phyloP scores from a whole-genome alignment of 1,140 invertebrate species.

The Cecropterus lyciades region DNA sequence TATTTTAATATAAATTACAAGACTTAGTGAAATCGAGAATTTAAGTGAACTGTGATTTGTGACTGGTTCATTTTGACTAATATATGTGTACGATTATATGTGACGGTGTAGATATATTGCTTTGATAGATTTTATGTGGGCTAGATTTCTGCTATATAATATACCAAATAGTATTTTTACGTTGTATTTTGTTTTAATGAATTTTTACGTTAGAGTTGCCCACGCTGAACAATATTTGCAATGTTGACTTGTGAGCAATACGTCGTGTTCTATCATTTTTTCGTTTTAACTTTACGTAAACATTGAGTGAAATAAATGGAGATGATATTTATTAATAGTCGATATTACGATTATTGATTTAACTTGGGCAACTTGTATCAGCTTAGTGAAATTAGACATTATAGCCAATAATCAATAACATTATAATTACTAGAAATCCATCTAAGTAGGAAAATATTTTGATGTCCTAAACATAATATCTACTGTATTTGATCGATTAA shows the following conservation, averaged over 20 bases:
- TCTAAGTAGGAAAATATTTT: too few relatives aligned
- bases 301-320: neutral
- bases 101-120: constrained; percentile 74
- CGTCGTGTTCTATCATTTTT: neutral
- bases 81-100: constrained; percentile 78
- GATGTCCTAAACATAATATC: too few relatives aligned
- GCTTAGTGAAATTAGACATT: neutral
- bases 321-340: constrained; percentile 2
- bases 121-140: constrained; percentile 79
- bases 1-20: constrained; percentile 77
- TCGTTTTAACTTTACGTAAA: neutral
- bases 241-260: constrained; percentile 31
- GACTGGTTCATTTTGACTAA: constrained; percentile 82
- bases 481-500: too few relatives aligned
- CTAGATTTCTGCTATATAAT: constrained; percentile 81
- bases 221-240: constrained; percentile 33
- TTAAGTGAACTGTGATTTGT: constrained; percentile 83
- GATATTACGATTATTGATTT: constrained; percentile 38
- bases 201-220: constrained; percentile 67
- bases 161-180: constrained; percentile 84
- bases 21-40: constrained; percentile 83
- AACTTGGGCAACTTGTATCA: constrained; percentile 51
- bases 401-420: too few relatives aligned
- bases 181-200: constrained; percentile 78
- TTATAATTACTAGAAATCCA: too few relatives aligned